These are phyloP conservation scores for Priocnemis perturbator DNA, from an alignment of 2,888 invertebrate genomes.

Conservation along the genomic window DNA sequence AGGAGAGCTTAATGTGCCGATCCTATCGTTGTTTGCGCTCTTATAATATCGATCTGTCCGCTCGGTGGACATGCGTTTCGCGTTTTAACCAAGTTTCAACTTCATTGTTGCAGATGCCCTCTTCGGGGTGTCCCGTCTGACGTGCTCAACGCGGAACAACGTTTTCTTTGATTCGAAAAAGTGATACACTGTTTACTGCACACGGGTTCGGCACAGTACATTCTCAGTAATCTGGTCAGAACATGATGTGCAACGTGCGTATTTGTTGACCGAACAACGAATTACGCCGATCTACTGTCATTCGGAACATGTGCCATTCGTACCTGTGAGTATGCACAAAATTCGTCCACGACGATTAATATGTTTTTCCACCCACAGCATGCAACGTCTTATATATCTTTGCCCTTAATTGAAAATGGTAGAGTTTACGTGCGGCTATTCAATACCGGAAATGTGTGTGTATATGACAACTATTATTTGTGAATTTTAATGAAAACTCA, in stretches of 20 bases:
- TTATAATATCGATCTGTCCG: conserved; percentile 37
- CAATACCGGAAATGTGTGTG: too few relatives aligned
- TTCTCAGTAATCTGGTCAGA: conserved; percentile 7
- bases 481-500: too few relatives aligned
- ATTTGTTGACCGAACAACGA: conserved; percentile 26
- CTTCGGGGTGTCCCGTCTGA: conserved; percentile 33
- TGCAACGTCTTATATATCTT: too few relatives aligned
- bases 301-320: conserved; percentile 38
- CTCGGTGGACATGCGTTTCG: conserved; percentile 44
- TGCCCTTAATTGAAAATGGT: too few relatives aligned
- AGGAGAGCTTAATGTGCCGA: neutral
- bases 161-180: conserved; percentile 14
- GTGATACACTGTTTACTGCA: neutral
- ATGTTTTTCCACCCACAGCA: too few relatives aligned
- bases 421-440: too few relatives aligned
- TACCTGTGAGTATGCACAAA: conserved; percentile 29
- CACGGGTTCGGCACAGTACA: conserved; percentile 7
- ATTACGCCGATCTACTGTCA: conserved; percentile 10
- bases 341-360: too few relatives aligned
- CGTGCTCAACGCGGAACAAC: conserved; percentile 12
- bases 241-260: conserved; percentile 12
- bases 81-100: conserved; percentile 25
- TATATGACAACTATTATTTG: too few relatives aligned
- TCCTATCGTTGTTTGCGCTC: conserved; percentile 14
- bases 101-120: conserved; percentile 43